Evolutionary conservation across 2,113 vertebrate genomes (phyloP), one percentile per base, ranked within the genome.

Genomic region (Syrrhaptes paradoxus): DNA sequence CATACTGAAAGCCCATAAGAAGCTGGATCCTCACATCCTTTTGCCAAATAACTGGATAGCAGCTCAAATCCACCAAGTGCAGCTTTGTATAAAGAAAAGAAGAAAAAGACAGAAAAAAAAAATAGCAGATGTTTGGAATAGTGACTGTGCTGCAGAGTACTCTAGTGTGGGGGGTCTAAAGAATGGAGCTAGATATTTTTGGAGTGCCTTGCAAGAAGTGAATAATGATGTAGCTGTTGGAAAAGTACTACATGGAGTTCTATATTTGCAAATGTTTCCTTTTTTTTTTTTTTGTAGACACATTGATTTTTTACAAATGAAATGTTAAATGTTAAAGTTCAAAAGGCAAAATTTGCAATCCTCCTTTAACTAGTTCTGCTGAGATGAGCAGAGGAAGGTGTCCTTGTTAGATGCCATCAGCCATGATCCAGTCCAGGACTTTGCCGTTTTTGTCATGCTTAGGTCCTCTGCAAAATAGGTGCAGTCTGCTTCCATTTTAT

Each of bases 11-110:
- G 28, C 68, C 51, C 7, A 1, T 73, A 94, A 97, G 92, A 96
- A 91, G 84, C 75, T 73, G 45, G 65, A 80, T 93, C 93, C 75
- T 89, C 85, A 92, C 82, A 86, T 94, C 41, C 34, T 79, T 94
- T 62, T 95, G 92, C 93, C 95, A 97, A 95, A 85, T 94, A 93
- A 57, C 78, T 71, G 91, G 58, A 93, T 87, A 94, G 75, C 90
- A 94, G 81, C 78, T 93, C 87, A 96, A 97, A 96, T 94, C 73
- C 72, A 95, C 75, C 67, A 93, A 96, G 79, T 78, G 58, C 3
- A 8, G 76, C 49, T 95, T 96, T 93, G 38, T 87, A 9, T 38
- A 72, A 65, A 79, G 66, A 55, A 93, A 92, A 67, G n/a, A 62
- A 59, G 34, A 4, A 63, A 83, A 87, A 81, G 28, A 52, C 13